Percentiles rank a stretch among this genome's conserved stretches.
These are phyloP conservation scores for Spodoptera littoralis DNA, from an alignment of 2,888 invertebrate species.

Conservation along the genomic window DNA sequence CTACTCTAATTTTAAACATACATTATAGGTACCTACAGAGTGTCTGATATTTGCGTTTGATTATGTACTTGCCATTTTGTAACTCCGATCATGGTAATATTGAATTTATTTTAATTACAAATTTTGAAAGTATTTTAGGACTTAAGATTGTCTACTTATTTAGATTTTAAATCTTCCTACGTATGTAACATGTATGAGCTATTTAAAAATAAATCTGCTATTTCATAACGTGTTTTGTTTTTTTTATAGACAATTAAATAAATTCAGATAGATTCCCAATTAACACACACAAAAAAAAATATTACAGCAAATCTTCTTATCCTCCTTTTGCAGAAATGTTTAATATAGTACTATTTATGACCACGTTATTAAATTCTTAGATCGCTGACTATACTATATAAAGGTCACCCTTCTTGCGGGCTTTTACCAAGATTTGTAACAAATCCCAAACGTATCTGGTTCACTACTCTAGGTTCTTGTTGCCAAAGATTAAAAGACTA, in stretches of 20 bases:
- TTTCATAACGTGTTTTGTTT: constrained; percentile 37
- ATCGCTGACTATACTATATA: too few relatives aligned
- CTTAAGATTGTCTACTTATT: constrained; percentile 61
- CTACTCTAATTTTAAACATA: constrained; percentile 1
- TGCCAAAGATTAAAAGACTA: too few relatives aligned
- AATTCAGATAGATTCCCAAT: too few relatives aligned
- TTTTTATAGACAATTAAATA: neutral
- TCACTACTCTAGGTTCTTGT: too few relatives aligned
- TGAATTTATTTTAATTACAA: constrained; percentile 67
- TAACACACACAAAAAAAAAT: too few relatives aligned
- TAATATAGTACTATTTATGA: too few relatives aligned
- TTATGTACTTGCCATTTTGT: constrained; percentile 58
- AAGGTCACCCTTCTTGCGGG: too few relatives aligned
- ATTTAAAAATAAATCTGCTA: constrained; percentile 62
- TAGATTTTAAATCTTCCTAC: constrained; percentile 58
- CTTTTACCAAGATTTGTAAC: too few relatives aligned
- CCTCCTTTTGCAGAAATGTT: too few relatives aligned
- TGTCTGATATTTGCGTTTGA: constrained; percentile 32
- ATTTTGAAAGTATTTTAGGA: constrained; percentile 75
- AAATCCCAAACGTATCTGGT: too few relatives aligned
- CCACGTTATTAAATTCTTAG: too few relatives aligned
- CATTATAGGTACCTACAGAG: neutral
- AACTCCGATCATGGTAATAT: constrained; percentile 58
- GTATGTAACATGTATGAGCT: constrained; percentile 36
- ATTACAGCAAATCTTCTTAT: too few relatives aligned